These are phyloP conservation scores for Pangasius djambal DNA, from an alignment of 2,797 vertebrate species.

Conservation along the genomic window DNA sequence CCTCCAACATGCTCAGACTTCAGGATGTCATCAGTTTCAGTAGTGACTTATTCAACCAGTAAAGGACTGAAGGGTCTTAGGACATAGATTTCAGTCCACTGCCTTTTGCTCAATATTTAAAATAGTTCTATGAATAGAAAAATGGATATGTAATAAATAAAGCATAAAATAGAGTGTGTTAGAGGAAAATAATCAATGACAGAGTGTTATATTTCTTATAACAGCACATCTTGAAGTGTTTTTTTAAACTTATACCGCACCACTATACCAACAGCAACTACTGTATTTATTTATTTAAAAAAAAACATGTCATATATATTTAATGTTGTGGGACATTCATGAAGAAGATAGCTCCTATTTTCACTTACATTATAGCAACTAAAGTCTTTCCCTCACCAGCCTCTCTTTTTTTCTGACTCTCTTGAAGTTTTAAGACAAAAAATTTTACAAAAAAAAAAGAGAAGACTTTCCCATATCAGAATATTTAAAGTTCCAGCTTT, in stretches of 20 bases:
- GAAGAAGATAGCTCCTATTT: not conserved
- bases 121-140: not conserved
- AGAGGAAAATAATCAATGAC: not conserved
- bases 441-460: not conserved
- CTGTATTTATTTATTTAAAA: not conserved
- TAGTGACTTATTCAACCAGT: not conserved
- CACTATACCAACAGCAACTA: not conserved
- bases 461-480: not conserved
- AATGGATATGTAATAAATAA: not conserved
- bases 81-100: slow-evolving; percentile 10
- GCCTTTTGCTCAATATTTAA: not conserved
- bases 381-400: not conserved
- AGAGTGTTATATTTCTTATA: not conserved
- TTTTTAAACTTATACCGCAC: not conserved
- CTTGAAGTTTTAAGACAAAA: not conserved
- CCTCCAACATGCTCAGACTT: not conserved
- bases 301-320: not conserved
- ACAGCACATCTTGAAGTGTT: not conserved
- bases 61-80: not conserved
- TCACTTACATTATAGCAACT: not conserved
- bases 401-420: no score
- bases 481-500: not conserved
- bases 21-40: not conserved
- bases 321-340: not conserved
- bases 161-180: not conserved